Conservation (phyloP, 2,888 invertebrate species). For the Mimumesa dahlbomi region DNA sequence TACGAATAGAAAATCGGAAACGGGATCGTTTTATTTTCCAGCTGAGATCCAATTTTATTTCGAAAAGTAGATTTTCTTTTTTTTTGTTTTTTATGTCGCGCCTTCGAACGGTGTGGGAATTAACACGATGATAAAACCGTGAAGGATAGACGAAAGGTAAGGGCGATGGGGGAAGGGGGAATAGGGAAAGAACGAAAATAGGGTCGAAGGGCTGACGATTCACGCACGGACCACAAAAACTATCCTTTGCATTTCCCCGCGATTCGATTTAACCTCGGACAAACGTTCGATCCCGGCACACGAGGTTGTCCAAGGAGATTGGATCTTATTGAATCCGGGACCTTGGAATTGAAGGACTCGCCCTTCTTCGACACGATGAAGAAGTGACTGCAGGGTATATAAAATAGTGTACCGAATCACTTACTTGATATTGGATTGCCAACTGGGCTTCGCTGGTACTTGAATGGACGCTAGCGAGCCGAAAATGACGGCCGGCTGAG, state of each 20-base stretch:
- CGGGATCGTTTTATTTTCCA: too few relatives aligned
- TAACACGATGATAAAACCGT: not conserved
- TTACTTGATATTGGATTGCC: conserved; percentile 52
- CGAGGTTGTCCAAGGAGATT: conserved; percentile 62
- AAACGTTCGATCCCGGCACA: conserved; percentile 41
- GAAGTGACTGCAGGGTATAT: conserved; percentile 37
- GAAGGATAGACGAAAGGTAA: not conserved
- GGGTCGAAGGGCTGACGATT: conserved; percentile 35
- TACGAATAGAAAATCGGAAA: too few relatives aligned
- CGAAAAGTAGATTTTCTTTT: too few relatives aligned
- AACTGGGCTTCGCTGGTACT: conserved; percentile 9
- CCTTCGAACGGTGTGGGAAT: conserved; percentile 11
- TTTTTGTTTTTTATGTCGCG: too few relatives aligned
- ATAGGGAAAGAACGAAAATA: conserved; percentile 12
- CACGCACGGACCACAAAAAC: conserved; percentile 46
- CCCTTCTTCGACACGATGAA: conserved; percentile 29
- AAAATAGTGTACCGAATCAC: conserved; percentile 54
- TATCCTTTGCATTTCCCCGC: conserved; percentile 58
- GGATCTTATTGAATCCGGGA: conserved; percentile 62
- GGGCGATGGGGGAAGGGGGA: not conserved
- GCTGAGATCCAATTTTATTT: too few relatives aligned
- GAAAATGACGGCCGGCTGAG: conserved; percentile 6
- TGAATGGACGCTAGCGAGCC: conserved; percentile 2
- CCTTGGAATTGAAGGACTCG: conserved; percentile 44
- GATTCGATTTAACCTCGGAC: conserved; percentile 61